A percentile compares a stretch with the other conserved stretches of the same genome.
Evolutionary conservation across 2,113 vertebrate genomes (phyloP).

Genomic region (Sarotherodon lohbergeri): DNA sequence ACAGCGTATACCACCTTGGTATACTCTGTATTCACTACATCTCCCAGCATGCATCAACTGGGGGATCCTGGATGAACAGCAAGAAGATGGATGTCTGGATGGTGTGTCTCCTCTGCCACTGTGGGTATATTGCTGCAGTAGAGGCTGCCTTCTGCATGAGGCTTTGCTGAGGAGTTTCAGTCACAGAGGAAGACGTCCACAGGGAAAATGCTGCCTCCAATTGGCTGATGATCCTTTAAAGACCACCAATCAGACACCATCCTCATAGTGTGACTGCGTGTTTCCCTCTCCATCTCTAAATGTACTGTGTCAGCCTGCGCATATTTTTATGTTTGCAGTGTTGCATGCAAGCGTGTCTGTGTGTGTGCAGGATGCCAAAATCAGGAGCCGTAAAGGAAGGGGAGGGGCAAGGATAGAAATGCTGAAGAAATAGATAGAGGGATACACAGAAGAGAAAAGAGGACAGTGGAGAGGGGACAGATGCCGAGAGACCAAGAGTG

Average conservation of each 20-base stretch:
- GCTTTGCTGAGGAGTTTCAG: conserved; percentile 37
- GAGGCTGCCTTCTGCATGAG: conserved; percentile 25
- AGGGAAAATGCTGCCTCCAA: conserved; percentile 23
- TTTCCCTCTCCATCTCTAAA: conserved; percentile 42
- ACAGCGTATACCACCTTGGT: neutral
- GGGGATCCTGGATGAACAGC: conserved; percentile 11
- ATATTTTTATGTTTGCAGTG: conserved; percentile 51
- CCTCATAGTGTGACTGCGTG: conserved; percentile 38
- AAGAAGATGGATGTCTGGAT: conserved; percentile 15
- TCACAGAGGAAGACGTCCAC: conserved; percentile 38
- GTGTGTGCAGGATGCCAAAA: conserved; percentile 27
- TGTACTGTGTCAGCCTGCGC: conserved; percentile 40
- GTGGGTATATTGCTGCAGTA: conserved; percentile 17
- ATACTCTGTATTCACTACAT: neutral
- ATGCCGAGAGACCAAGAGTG: neutral
- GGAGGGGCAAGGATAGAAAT: conserved; percentile 4
- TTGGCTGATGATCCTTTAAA: conserved; percentile 35
- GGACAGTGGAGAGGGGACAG: neutral
- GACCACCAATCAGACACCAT: conserved; percentile 43
- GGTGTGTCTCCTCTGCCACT: conserved; percentile 19
- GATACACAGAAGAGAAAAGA: neutral
- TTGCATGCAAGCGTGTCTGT: conserved; percentile 16
- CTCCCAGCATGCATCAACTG: conserved; percentile 22
- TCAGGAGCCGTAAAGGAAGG: neutral
- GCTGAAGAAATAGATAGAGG: conserved; percentile 1